These are phyloP conservation scores for Sussaba pulchella DNA, from an alignment of 2,888 invertebrate species.

Conservation along the genomic window DNA sequence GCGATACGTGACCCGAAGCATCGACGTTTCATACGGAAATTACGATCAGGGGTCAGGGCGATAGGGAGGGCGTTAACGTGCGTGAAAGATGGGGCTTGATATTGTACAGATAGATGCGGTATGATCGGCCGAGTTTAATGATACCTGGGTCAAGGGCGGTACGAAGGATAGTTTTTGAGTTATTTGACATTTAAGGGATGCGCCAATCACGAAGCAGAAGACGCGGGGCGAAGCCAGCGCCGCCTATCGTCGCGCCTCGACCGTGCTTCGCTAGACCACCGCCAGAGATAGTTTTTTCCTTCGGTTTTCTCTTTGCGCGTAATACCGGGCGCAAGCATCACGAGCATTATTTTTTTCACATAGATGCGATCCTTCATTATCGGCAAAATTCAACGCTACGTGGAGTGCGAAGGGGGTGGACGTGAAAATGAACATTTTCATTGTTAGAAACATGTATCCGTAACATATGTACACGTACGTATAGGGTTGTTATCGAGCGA, in stretches of 20 bases:
- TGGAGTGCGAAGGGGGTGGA: background rate
- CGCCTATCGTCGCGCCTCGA: too few species aligned
- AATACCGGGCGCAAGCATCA: background rate
- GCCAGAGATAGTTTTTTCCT: too few species aligned
- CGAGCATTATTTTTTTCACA: background rate
- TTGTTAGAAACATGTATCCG: background rate
- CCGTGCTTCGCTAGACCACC: too few species aligned
- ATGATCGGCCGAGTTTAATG: too few species aligned
- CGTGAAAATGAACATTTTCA: slow-evolving; percentile 13
- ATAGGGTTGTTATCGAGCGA: slow-evolving; percentile 21
- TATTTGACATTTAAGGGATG: too few species aligned
- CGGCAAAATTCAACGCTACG: background rate
- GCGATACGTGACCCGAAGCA: slow-evolving; percentile 24
- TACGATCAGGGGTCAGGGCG: background rate
- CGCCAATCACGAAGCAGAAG: too few species aligned
- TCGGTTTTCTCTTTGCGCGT: background rate
- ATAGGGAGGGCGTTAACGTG: too few species aligned
- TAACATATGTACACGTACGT: background rate
- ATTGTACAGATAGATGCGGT: too few species aligned
- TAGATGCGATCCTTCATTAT: background rate
- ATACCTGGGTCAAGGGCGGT: too few species aligned
- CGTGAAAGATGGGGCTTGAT: too few species aligned
- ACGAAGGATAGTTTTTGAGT: too few species aligned
- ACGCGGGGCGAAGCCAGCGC: too few species aligned
- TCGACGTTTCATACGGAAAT: slow-evolving; percentile 3